Conservation (phyloP, 2,113 vertebrate genomes). For the Excalfactoria chinensis region DNA sequence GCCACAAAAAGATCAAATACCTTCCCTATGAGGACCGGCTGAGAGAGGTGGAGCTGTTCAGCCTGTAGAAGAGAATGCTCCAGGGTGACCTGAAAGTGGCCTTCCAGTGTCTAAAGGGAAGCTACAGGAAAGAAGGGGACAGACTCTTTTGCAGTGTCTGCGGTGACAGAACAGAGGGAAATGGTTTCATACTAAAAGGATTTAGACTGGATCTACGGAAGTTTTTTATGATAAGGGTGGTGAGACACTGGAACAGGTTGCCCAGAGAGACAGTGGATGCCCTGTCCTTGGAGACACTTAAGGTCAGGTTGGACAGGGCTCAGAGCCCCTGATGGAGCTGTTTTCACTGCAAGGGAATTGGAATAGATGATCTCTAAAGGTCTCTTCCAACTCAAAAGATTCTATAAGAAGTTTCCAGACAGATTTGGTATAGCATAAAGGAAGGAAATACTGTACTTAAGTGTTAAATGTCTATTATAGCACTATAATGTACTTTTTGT, state of each 20-base stretch:
- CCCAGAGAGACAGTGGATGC: not conserved
- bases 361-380: not conserved
- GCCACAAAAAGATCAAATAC: not conserved
- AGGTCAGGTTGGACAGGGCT: not conserved
- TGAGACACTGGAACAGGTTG: not conserved
- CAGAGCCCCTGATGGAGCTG: not conserved
- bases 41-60: not conserved
- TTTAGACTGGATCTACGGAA: not conserved
- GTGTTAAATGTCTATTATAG: not conserved
- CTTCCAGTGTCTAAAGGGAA: not conserved
- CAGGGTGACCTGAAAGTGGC: too few relatives aligned
- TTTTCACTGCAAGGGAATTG: not conserved
- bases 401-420: not conserved
- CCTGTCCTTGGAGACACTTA: not conserved
- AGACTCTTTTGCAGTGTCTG: not conserved
- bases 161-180: not conserved
- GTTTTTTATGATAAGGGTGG: not conserved
- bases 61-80: not conserved
- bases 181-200: not conserved
- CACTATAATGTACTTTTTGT: not conserved
- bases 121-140: not conserved
- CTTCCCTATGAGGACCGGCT: not conserved
- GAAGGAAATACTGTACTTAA: not conserved
- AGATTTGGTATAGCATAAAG: not conserved
- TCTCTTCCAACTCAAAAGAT: not conserved